phyloP scores from a whole-genome alignment of 2,888 invertebrate species.

The Ischnura elegans region DNA sequence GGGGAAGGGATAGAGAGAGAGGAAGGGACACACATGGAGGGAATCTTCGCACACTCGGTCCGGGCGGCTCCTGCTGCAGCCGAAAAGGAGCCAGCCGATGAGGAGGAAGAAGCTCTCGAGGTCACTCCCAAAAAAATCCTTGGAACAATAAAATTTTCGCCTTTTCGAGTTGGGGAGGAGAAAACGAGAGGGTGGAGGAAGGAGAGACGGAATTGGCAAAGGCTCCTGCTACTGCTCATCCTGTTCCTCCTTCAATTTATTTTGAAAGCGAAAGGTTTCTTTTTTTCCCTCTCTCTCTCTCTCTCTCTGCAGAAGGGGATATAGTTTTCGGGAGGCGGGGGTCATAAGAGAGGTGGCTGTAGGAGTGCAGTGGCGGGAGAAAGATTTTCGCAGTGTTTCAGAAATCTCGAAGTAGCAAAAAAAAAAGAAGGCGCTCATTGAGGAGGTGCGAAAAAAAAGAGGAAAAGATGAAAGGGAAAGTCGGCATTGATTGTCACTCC shows the following conservation, averaged over 20 bases:
- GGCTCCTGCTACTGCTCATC: neutral
- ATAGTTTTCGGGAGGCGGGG: neutral
- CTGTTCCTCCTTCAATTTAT: constrained; percentile 47
- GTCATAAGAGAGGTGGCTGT: neutral
- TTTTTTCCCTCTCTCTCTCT: too few species aligned
- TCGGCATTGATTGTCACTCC: constrained; percentile 9
- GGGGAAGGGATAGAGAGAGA: neutral
- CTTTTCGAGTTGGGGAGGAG: neutral
- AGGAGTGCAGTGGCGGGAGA: neutral
- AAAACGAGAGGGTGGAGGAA: neutral
- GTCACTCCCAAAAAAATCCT: constrained; percentile 50
- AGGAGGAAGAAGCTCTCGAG: neutral
- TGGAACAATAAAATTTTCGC: constrained; percentile 54
- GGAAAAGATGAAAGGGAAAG: constrained; percentile 53
- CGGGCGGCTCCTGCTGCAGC: constrained; percentile 34
- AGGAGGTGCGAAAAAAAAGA: neutral
- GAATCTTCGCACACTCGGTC: neutral
- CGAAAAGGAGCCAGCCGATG: neutral
- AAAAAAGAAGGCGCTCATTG: neutral
- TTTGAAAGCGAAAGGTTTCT: constrained; percentile 50
- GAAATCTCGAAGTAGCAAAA: constrained; percentile 5
- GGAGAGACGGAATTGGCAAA: constrained; percentile 3
- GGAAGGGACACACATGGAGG: constrained; percentile 3
- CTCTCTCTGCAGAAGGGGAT: neutral
- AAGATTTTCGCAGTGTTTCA: neutral